Evolutionary conservation across 1,140 invertebrate genomes (phyloP), one percentile per base, ranked within the genome.

Genomic region (Ruditapes philippinarum): DNA sequence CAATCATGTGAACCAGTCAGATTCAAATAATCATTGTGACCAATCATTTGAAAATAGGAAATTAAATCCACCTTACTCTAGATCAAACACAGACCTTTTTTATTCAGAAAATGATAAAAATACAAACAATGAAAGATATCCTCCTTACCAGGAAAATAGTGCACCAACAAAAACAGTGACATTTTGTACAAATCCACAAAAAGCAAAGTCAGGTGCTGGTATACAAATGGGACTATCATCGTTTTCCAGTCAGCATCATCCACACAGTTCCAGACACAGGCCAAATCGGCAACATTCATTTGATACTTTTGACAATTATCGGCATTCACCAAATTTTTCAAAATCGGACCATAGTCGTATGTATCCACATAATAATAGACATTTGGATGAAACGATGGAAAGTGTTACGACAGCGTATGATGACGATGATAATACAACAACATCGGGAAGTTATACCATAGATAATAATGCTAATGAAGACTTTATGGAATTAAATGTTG

Each of bases 391-490:
- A 38, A 92, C 92, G 12, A 49, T 91, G 36, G 92, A 93, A 7
- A 92, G 91, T 82, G 74, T 91, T 33, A 86, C 80, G 14, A 91
- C 92, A 22, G 89, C 82, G 22, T 93, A 91, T 68, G 91, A 93
- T 57, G 91, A 92, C 31, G 92, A 93, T 80, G 91, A 92, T 81
- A 90, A 91, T 40, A 93, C 92, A 17, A 93, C 92, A 14, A 93
- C 92, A 25, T 92, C 91, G 2, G 92, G 92, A 12, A 93, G 92
- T 87, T 93, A 93, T 70, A 93, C 90, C 33, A 93, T 93, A 4
- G 91, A 89, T 57, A 89, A 89, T 62, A 89, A 82, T 73, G 38
- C 87, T 7, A 81, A 79, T 42, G 92, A 93, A 14, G 91, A 92
- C 49, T 91, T 90, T 76, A 36, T 82, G 36, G 87, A 89, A 49